These are phyloP conservation scores for Scopus umbretta DNA, from an alignment of 2,113 vertebrate genomes.

Conservation along the genomic window DNA sequence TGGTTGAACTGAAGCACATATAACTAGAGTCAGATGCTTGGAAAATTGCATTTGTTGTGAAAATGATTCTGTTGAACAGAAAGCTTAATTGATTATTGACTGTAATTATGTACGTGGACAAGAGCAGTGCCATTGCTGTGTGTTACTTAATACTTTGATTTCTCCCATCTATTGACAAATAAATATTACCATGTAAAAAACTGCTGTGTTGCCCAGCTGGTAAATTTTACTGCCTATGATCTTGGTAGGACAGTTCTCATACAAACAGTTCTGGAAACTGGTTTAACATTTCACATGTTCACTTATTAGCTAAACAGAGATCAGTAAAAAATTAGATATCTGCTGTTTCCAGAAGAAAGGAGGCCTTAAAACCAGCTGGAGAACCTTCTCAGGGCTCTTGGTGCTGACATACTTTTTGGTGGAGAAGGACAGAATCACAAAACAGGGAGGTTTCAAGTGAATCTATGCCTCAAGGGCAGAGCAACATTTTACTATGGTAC, in stretches of 20 bases:
- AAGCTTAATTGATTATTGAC: neutral
- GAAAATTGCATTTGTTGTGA: neutral
- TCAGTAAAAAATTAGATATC: neutral
- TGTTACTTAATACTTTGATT: neutral
- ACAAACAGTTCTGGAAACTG: neutral
- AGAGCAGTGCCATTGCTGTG: neutral
- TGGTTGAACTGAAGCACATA: neutral
- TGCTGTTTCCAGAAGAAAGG: neutral
- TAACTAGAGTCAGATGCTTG: neutral
- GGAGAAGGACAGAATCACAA: neutral
- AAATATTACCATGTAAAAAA: constrained; percentile 7
- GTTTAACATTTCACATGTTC: neutral
- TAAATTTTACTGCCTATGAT: neutral
- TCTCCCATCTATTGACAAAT: neutral
- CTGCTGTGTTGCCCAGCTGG: neutral
- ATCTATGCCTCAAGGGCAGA: neutral
- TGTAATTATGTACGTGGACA: neutral
- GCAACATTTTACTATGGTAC: neutral
- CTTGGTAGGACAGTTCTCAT: neutral
- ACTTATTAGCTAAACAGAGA: neutral
- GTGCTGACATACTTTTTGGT: neutral
- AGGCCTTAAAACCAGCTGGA: neutral
- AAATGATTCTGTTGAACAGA: neutral
- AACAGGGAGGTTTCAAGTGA: neutral
- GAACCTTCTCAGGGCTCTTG: neutral